Conservation (phyloP, 2,888 invertebrate species). For the Schizaphis graminum region DNA sequence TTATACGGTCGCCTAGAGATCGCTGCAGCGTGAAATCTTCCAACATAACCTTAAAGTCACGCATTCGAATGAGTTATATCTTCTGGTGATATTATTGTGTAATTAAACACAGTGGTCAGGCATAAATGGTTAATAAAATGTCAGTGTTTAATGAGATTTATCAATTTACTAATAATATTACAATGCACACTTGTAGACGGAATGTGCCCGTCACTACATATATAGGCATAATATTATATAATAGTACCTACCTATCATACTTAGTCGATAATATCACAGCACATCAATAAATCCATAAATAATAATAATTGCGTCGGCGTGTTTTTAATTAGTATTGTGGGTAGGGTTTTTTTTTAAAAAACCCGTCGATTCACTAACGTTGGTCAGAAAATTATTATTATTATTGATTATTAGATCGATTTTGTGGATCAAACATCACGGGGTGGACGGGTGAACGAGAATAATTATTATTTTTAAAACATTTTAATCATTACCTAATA, state of each 20-base stretch:
- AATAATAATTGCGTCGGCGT: not conserved
- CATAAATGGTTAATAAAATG: constrained; percentile 38
- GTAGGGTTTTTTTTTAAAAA: not conserved
- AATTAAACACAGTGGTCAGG: constrained; percentile 28
- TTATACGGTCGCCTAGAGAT: not conserved
- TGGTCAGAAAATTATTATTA: not conserved
- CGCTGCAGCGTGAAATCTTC: not conserved
- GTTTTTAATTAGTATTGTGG: not conserved
- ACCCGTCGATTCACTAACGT: not conserved
- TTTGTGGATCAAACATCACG: not conserved
- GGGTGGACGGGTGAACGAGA: not conserved
- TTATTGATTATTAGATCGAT: not conserved
- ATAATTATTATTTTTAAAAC: not conserved
- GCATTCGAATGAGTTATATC: constrained; percentile 20
- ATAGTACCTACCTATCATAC: not conserved
- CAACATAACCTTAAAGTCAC: not conserved
- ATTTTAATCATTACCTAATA: not conserved
- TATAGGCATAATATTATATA: not conserved
- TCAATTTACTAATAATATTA: not conserved
- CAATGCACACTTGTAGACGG: not conserved
- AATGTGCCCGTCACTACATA: not conserved
- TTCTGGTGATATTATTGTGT: not conserved
- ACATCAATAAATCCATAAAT: not conserved
- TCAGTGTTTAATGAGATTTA: constrained; percentile 18
- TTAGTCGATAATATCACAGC: not conserved